phyloP scores from a whole-genome alignment of 2,888 invertebrate genomes.

The Lepeophtheirus nordmannii region DNA sequence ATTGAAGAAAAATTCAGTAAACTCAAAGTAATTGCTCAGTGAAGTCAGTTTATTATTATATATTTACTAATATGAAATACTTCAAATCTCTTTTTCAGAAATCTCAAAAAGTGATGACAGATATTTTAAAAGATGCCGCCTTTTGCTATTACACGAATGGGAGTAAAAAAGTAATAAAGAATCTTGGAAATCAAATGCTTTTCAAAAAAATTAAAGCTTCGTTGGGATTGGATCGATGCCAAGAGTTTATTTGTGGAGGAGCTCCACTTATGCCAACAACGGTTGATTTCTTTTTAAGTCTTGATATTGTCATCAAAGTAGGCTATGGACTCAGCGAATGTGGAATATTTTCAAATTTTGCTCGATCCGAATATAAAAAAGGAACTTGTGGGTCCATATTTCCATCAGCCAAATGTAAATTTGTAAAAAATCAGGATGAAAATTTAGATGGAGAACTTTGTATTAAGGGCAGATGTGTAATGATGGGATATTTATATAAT shows the following conservation, averaged over 20 bases:
- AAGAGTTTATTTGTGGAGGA: conserved; percentile 56
- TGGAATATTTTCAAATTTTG: not conserved
- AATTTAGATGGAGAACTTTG: conserved; percentile 63
- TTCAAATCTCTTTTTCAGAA: conserved; percentile 61
- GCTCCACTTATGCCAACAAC: conserved; percentile 69
- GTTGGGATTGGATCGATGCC: conserved; percentile 58
- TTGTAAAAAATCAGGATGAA: conserved; percentile 45
- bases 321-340: conserved; percentile 77
- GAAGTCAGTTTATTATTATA: not conserved
- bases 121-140: conserved; percentile 39
- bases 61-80: not conserved
- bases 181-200: conserved; percentile 3
- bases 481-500: conserved; percentile 36
- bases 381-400: conserved; percentile 42
- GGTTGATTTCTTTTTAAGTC: conserved; percentile 67
- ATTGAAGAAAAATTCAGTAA: conserved; percentile 43
- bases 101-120: conserved; percentile 38
- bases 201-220: conserved; percentile 50
- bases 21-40: too few species aligned
- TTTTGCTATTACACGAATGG: not conserved
- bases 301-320: conserved; percentile 62
- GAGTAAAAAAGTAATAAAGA: not conserved
- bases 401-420: conserved; percentile 41
- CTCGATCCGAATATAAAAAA: not conserved
- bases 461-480: conserved; percentile 34